These are phyloP conservation scores for Sceliomorpha sp. DNA, from an alignment of 2,888 invertebrate species.

Conservation along the genomic window DNA sequence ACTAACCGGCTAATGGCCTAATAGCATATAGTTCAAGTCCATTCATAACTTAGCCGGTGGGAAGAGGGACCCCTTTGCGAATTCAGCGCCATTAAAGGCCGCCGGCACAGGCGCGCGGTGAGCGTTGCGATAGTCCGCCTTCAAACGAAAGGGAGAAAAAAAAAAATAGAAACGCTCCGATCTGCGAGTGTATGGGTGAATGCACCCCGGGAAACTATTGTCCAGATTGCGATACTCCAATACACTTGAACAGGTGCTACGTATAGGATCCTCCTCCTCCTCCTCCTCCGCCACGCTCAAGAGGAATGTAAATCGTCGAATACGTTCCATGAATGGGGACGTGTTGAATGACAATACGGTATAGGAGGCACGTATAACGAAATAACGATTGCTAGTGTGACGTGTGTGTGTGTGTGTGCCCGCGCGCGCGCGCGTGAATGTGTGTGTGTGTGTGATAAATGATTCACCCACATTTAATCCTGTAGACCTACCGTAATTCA, in stretches of 20 bases:
- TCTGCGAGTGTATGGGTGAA: conserved; percentile 6
- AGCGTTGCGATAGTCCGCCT: conserved; percentile 19
- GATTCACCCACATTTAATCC: no score
- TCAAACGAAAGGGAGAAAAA: conserved; percentile 17
- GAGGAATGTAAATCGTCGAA: conserved; percentile 17
- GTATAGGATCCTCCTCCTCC: conserved; percentile 4
- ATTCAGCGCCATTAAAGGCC: conserved; percentile 42
- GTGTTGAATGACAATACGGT: conserved; percentile 7
- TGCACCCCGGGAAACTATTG: conserved; percentile 31
- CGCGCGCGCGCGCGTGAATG: no score
- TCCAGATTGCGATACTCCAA: conserved; percentile 10
- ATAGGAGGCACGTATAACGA: neutral
- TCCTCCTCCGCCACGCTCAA: no score
- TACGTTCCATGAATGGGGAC: conserved; percentile 10
- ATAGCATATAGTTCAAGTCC: conserved; percentile 64
- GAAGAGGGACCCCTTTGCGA: conserved; percentile 45
- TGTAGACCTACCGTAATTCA: no score
- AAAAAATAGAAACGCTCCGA: conserved; percentile 1
- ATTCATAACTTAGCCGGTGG: conserved; percentile 65
- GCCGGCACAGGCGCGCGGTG: conserved; percentile 4
- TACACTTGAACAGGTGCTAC: conserved; percentile 25
- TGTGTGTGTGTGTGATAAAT: no score
- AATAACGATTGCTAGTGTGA: no score
- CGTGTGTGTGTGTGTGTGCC: no score
- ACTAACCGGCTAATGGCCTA: conserved; percentile 64